Conservation (phyloP, 1,140 invertebrate genomes). For the Chymomyza costata region DNA sequence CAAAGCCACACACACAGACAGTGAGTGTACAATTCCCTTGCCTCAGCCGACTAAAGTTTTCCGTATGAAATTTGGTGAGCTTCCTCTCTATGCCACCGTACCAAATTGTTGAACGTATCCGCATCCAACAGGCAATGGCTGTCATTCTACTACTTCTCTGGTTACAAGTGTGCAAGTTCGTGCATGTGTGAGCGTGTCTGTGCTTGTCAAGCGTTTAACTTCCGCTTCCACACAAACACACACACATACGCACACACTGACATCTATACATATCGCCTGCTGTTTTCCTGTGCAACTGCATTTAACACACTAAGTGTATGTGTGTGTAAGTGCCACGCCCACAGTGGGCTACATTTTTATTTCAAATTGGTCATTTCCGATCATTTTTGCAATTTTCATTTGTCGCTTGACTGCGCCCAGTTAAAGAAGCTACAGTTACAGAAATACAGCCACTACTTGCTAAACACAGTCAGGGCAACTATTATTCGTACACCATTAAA, state of each 20-base stretch:
- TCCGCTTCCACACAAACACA: slow-evolving; percentile 31
- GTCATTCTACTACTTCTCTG: no score
- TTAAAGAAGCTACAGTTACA: no score
- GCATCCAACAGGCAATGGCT: no score
- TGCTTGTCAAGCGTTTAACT: slow-evolving; percentile 44
- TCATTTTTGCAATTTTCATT: slow-evolving; percentile 67
- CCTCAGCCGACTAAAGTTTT: slow-evolving; percentile 33
- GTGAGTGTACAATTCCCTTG: no score
- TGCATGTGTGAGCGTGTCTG: slow-evolving; percentile 31
- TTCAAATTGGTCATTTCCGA: slow-evolving; percentile 69
- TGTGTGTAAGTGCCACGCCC: no score
- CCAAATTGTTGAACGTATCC: no score
- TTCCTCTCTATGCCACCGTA: slow-evolving; percentile 8
- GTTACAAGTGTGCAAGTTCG: no score
- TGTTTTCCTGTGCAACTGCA: slow-evolving; percentile 13
- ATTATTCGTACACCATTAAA: no score
- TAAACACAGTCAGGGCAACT: no score
- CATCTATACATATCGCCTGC: neutral
- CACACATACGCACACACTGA: neutral
- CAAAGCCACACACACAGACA: neutral
- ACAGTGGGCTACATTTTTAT: slow-evolving; percentile 52
- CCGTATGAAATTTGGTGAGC: slow-evolving; percentile 21
- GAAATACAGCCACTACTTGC: no score
- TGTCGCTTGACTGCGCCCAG: slow-evolving; percentile 45
- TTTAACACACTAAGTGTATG: slow-evolving; percentile 15